Percentiles rank a stretch among this genome's conserved stretches.
phyloP scores from a whole-genome alignment of 2,888 invertebrate species.

The Spatulosminthurus flaviceps region DNA sequence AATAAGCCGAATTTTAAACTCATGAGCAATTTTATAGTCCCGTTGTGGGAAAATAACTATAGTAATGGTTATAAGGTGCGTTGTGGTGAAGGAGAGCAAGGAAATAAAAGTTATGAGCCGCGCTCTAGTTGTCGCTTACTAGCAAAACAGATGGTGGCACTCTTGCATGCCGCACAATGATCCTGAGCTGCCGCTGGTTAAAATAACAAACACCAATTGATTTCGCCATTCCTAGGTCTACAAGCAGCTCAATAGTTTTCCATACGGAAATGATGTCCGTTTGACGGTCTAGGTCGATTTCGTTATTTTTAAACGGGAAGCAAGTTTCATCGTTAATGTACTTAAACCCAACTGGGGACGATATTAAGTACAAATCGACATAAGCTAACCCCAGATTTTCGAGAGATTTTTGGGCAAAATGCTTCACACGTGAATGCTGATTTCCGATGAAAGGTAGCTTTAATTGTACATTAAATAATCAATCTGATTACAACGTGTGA shows the following conservation, averaged over 20 bases:
- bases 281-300: constrained; percentile 69
- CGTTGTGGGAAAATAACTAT: neutral
- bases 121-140: too few species aligned
- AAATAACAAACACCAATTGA: constrained; percentile 88
- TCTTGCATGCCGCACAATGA: constrained; percentile 72
- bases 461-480: neutral
- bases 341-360: constrained; percentile 77
- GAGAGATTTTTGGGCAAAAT: constrained; percentile 66
- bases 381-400: constrained; percentile 79
- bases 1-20: too few species aligned
- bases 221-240: constrained; percentile 75
- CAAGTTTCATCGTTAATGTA: constrained; percentile 73
- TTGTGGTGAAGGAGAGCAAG: too few species aligned
- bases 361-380: constrained; percentile 83
- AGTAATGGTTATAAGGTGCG: too few species aligned
- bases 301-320: constrained; percentile 67
- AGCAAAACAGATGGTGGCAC: constrained; percentile 73
- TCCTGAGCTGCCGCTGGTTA: constrained; percentile 76
- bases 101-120: too few species aligned
- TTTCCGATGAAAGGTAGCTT: constrained; percentile 63
- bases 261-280: constrained; percentile 77
- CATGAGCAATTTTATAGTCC: neutral
- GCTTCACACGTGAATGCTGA: constrained; percentile 48
- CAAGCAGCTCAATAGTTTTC: constrained; percentile 75
- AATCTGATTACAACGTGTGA: neutral